Evolutionary conservation across 1,140 invertebrate species (phyloP).

Genomic region (Ptiloglossa arizonensis): DNA sequence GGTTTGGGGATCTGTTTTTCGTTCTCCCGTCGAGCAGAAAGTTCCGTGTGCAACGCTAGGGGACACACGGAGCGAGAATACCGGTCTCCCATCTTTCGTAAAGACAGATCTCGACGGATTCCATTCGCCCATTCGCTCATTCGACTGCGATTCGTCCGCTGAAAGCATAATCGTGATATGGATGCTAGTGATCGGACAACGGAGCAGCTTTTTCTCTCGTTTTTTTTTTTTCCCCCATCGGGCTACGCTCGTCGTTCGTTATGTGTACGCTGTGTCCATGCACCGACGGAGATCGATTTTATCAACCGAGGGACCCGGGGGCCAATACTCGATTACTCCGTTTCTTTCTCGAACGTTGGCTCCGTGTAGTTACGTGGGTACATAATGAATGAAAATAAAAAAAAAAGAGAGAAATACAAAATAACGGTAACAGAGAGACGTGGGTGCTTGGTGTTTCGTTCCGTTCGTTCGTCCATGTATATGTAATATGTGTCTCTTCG

Average conservation of each 20-base stretch:
- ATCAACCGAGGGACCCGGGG: background rate
- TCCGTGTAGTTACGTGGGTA: background rate
- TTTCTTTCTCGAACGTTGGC: slow-evolving; percentile 27
- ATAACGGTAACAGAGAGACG: background rate
- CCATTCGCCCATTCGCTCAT: background rate
- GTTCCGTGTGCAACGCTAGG: background rate
- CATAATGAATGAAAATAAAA: background rate
- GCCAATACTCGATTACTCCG: background rate
- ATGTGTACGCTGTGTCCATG: background rate
- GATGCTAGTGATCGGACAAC: background rate
- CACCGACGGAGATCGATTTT: background rate
- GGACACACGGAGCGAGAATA: background rate
- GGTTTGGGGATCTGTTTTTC: too few species aligned
- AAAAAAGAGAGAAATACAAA: background rate
- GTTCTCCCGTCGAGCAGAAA: slow-evolving; percentile 11
- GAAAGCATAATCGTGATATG: background rate
- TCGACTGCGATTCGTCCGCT: background rate
- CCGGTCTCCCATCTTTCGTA: slow-evolving; percentile 1
- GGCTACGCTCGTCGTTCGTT: background rate
- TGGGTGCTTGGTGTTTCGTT: slow-evolving; percentile 14
- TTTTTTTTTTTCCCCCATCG: background rate
- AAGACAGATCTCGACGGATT: background rate
- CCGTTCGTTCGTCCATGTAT: slow-evolving; percentile 7
- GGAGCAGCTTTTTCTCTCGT: background rate
- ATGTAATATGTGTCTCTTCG: background rate